Base-by-base conservation (phyloP, 2,113 vertebrate species). In the Myotis brandtii region DNA sequence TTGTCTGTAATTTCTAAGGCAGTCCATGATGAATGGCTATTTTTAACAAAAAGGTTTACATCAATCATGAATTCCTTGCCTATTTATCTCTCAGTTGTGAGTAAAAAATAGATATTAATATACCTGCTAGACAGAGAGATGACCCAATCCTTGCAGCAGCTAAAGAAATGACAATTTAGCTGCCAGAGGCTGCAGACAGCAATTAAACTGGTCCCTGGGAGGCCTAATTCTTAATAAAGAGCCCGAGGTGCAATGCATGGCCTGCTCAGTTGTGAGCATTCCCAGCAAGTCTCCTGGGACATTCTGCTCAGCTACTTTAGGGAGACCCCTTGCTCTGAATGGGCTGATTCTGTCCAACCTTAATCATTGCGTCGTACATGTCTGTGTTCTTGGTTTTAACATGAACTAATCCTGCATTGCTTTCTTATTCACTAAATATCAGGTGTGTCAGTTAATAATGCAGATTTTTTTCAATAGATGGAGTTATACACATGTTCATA, bases 71-170 rank as follows among this genome's bases (percentile, higher is more conserved):
- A 88, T 86, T 48, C 20, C 72, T 86, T 70, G 37, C 30, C 67
- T 82, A 46, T 76, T 89, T 93, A 72, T 86, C 59, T 89, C 56
- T 79, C 64, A 32, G 43, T 91, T 91, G 64, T 59, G 62, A 89
- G 43, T 89, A 86, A 80, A 76, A 96, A 96, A 84, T 80, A 76
- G 48, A 67, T 66, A 30, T 43, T 54, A 85, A 86, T 88, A 90
- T 93, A 87, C 34, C 77, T 82, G 59, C 32, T 27, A 23, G 46
- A 18, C 70, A 95, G 81, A 81, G 13, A 64, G 80, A 82, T 76
- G 77, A 84, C 69, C 32, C 6, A 21, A 87, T 46, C 66, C 16
- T 46, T 48, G 37, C 1, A 27, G 87, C 18, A 62, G 46, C 89
- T 56, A 27, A 50, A 87, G 77, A 87, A 92, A 93, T 67, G 75